Percentiles rank a stretch among this genome's conserved stretches.
phyloP scores from a whole-genome alignment of 2,888 invertebrate genomes.

The Chrysopilus asiliformis region DNA sequence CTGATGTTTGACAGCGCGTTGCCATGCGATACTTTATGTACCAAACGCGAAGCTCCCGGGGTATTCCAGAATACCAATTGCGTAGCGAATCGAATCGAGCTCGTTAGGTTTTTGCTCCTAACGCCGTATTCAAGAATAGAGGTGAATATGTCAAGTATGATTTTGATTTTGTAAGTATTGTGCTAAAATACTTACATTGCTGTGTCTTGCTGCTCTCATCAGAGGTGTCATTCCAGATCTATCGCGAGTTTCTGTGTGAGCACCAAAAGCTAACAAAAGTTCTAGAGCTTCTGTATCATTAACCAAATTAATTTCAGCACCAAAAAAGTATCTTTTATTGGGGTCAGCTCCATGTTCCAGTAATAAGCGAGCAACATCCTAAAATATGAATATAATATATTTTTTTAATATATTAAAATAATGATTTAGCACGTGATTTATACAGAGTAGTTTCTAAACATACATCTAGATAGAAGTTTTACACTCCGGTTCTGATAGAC shows the following conservation, averaged over 20 bases:
- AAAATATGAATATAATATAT: slow-evolving; percentile 6
- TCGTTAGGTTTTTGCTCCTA: too few species aligned
- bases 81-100: too few species aligned
- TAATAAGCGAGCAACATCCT: slow-evolving; percentile 54
- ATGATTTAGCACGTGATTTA: not conserved
- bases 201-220: slow-evolving; percentile 77
- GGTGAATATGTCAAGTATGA: too few species aligned
- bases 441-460: not conserved
- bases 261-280: slow-evolving; percentile 70
- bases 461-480: not conserved
- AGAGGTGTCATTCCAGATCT: slow-evolving; percentile 77
- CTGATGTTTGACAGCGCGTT: too few species aligned
- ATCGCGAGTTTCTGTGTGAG: slow-evolving; percentile 75
- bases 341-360: slow-evolving; percentile 78
- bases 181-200: slow-evolving; percentile 54
- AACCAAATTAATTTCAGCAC: slow-evolving; percentile 78
- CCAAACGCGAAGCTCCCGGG: too few species aligned
- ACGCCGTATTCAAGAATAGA: too few species aligned
- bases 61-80: too few species aligned
- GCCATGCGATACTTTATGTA: too few species aligned
- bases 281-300: slow-evolving; percentile 71
- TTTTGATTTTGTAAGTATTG: too few species aligned
- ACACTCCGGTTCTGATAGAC: too few species aligned
- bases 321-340: slow-evolving; percentile 84
- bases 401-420: not conserved